These are phyloP conservation scores for Pteria penguin DNA, from an alignment of 2,888 invertebrate genomes.

Conservation along the genomic window DNA sequence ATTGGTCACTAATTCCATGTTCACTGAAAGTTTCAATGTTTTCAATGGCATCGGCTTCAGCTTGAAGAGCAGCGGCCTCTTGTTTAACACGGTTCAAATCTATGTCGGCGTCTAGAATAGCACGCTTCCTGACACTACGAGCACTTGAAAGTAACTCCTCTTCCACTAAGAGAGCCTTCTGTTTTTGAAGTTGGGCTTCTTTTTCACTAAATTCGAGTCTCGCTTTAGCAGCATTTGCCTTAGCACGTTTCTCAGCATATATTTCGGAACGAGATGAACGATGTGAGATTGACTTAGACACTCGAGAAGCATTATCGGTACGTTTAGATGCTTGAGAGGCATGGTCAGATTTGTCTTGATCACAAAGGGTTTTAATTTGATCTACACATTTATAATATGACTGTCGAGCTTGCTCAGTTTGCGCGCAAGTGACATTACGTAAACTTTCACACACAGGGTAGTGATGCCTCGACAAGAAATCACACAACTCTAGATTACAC, in stretches of 20 bases:
- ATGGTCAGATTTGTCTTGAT: not conserved
- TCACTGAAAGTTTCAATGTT: not conserved
- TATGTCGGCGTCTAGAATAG: not conserved
- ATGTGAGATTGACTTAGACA: not conserved
- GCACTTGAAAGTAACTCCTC: not conserved
- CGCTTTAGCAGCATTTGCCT: not conserved
- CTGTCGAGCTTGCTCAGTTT: not conserved
- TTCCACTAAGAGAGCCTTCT: not conserved
- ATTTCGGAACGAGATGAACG: not conserved
- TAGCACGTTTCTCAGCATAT: not conserved
- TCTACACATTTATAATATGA: not conserved
- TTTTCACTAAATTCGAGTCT: not conserved
- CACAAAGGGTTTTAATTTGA: not conserved
- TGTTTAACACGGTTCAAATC: not conserved
- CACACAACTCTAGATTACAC: not conserved
- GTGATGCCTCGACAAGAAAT: not conserved
- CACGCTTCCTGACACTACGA: not conserved
- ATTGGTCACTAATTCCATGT: not conserved
- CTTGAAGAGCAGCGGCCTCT: not conserved
- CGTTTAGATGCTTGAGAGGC: no score
- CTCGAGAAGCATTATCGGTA: not conserved
- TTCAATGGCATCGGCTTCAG: not conserved
- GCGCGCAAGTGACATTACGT: not conserved
- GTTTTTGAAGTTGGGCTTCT: not conserved
- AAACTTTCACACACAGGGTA: not conserved